Evolutionary conservation across 2,888 invertebrate genomes (phyloP), one percentile per base, ranked within the genome.

Genomic region (Meliscaeva auricollis): DNA sequence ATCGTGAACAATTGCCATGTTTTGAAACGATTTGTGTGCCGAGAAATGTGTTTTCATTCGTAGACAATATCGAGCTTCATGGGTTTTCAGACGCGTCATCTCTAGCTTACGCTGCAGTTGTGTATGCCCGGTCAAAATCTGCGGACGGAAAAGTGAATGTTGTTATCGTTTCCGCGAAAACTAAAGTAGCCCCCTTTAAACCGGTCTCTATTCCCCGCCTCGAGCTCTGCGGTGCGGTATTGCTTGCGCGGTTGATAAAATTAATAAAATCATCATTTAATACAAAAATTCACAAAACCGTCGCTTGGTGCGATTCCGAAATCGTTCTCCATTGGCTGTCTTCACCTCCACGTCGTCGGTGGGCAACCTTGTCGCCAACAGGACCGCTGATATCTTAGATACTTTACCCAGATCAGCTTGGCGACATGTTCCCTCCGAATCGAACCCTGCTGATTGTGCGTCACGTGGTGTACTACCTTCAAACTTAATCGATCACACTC

Each of bases 301-400:
- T 56, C 13, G 78, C 78, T 26, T 88, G 82, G 85, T 87, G 89
- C 1, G 90, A 91, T 76, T 90, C 89, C 0, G 88, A 87, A 38
- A 66, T 75, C 35, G 66, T 75, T 1, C 22, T 75, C 5, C 32
- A 74, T 46, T 74, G 56, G 32, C 26, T 54, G 3, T 30, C 54
- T 0, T 69, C 66, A 32, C 84, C 83, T 3, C 87, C 83, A 0
- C n/a, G n/a, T n/a, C 46, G 83, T 13, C 78, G 72, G 22, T 87
- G 87, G 87, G 75, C 58, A 13, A 79, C 84, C 9, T 83, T 30
- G 77, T 87, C 0, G 77, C 79, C 44, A 88, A 88, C 22, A 41
- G 87, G 0, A 87, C 76, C 11, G 84, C 87, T 7, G 72, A 76
- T 20, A 82, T 87, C 35, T 69, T 87, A 9, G 80, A 87, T 13